These are phyloP conservation scores for Boloria euphrosyne DNA, from an alignment of 2,888 invertebrate genomes.

Conservation along the genomic window DNA sequence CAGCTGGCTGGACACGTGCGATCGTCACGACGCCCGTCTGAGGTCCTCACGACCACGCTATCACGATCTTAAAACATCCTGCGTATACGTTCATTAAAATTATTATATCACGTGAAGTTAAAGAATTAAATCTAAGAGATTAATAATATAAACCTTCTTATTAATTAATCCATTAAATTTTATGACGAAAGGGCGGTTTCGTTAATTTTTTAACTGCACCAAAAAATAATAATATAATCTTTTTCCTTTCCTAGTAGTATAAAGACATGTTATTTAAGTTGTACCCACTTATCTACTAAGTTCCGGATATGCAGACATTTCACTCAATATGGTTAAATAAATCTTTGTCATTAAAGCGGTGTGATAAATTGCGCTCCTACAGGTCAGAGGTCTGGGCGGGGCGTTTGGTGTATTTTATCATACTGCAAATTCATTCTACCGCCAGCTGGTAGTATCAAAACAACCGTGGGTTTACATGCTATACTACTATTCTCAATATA, in stretches of 20 bases:
- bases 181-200: too few species aligned
- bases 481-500: background rate
- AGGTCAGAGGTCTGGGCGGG: constrained; percentile 54
- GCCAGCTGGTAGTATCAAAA: constrained; percentile 48
- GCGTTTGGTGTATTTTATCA: constrained; percentile 43
- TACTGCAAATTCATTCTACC: constrained; percentile 54
- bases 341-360: constrained; percentile 25
- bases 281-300: too few species aligned
- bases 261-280: too few species aligned
- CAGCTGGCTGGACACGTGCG: constrained; percentile 61
- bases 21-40: constrained; percentile 60
- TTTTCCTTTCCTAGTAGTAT: too few species aligned
- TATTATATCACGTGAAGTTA: background rate
- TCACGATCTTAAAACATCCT: constrained; percentile 45
- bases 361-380: constrained; percentile 43
- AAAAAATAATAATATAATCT: too few species aligned
- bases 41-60: constrained; percentile 56
- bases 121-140: too few species aligned
- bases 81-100: constrained; percentile 26
- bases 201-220: too few species aligned
- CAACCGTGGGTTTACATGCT: constrained; percentile 43
- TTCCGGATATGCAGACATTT: background rate
- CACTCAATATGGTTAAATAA: constrained; percentile 19
- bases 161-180: too few species aligned
- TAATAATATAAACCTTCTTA: too few species aligned